phyloP scores from a whole-genome alignment of 2,888 invertebrate genomes.

The Nomada flava region DNA sequence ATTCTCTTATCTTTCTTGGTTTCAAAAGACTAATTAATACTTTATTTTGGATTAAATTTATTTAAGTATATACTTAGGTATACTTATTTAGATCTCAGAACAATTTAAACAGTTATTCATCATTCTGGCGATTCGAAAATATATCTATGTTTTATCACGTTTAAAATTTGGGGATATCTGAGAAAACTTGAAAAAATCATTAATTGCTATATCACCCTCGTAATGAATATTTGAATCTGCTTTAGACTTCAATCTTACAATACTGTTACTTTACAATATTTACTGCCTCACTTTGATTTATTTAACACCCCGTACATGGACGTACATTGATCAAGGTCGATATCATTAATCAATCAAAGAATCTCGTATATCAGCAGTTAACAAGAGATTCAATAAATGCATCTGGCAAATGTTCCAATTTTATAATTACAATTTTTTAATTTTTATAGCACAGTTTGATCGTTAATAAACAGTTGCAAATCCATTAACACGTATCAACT shows the following conservation, averaged over 20 bases:
- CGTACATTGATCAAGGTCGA: background rate
- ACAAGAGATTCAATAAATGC: conserved; percentile 4
- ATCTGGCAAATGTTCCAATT: background rate
- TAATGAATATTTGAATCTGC: no score
- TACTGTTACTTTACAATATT: background rate
- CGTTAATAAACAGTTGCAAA: background rate
- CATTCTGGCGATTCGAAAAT: no score
- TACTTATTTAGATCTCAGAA: no score
- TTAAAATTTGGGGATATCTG: no score
- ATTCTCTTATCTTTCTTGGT: no score
- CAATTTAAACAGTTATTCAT: no score
- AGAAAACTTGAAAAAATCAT: no score
- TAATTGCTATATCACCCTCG: no score
- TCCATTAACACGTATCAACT: background rate
- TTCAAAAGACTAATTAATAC: no score
- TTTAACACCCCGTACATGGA: background rate
- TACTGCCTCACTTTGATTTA: background rate
- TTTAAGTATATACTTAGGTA: no score
- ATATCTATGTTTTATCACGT: no score
- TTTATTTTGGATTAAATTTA: no score
- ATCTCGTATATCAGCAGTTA: background rate
- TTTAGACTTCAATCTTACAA: background rate
- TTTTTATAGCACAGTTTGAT: background rate
- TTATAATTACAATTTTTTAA: background rate
- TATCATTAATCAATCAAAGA: conserved; percentile 7